A percentile compares a stretch with the other conserved stretches of the same genome.
Conservation (phyloP, 2,888 invertebrate genomes). For the Lamellibrachia satsuma region DNA sequence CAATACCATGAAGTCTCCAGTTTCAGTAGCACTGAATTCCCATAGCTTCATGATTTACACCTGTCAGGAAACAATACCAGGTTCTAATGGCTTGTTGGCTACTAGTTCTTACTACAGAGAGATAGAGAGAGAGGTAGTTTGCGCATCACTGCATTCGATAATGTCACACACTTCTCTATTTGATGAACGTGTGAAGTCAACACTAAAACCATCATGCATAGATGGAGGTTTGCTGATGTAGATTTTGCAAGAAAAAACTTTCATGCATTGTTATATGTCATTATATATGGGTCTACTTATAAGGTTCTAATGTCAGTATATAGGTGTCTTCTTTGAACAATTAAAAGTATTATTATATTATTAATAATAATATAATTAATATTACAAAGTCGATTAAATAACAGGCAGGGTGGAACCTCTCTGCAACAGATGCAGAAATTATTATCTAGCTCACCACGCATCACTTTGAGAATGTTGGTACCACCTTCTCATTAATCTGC, state of each 20-base stretch:
- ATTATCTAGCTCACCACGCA: neutral
- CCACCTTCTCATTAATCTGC: too few species aligned
- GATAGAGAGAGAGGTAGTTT: neutral
- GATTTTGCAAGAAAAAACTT: neutral
- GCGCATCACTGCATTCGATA: neutral
- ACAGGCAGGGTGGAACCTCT: neutral
- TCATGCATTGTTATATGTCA: neutral
- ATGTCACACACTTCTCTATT: neutral
- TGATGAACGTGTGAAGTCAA: neutral
- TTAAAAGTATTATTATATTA: neutral
- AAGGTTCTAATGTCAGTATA: neutral
- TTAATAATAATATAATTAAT: neutral
- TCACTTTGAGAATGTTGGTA: neutral
- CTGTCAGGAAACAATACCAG: neutral
- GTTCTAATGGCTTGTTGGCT: neutral
- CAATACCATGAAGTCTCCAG: neutral
- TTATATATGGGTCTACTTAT: neutral
- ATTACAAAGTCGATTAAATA: neutral
- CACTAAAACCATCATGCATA: neutral
- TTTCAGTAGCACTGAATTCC: neutral
- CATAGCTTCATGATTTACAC: neutral
- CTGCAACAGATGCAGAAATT: neutral
- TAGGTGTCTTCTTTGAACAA: neutral
- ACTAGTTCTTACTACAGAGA: neutral
- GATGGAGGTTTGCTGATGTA: neutral